These are phyloP conservation scores for Podargus strigoides DNA, from an alignment of 2,797 vertebrate species.

Conservation along the genomic window DNA sequence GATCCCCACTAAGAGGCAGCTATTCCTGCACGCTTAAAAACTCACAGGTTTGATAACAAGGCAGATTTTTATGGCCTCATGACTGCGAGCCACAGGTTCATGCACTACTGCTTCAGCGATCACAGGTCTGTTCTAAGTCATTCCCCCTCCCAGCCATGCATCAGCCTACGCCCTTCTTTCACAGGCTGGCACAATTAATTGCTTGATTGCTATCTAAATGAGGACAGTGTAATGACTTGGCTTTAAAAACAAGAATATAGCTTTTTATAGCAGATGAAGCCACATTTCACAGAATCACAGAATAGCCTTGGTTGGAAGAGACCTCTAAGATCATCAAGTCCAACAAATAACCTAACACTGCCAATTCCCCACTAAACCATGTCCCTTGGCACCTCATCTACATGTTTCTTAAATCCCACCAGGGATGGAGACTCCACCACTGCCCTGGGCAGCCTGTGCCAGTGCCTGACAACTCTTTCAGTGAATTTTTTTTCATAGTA, in stretches of 20 bases:
- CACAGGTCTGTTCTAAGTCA: background rate
- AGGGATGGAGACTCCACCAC: too few relatives aligned
- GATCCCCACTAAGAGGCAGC: background rate
- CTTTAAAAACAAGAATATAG: background rate
- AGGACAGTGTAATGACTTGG: background rate
- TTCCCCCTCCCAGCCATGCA: background rate
- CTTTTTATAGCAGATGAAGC: background rate
- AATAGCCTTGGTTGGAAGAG: too few relatives aligned
- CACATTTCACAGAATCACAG: background rate
- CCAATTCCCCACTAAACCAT: too few relatives aligned
- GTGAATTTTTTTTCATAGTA: too few relatives aligned
- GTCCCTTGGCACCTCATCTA: too few relatives aligned
- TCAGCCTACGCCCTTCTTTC: background rate
- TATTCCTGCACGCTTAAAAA: background rate
- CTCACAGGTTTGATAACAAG: fast-evolving
- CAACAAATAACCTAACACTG: too few relatives aligned
- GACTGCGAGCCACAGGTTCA: background rate
- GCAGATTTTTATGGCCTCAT: background rate
- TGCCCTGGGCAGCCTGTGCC: too few relatives aligned
- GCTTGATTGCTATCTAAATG: background rate
- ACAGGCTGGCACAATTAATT: background rate
- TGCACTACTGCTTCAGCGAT: fast-evolving
- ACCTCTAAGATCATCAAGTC: too few relatives aligned
- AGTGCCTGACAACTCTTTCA: too few relatives aligned
- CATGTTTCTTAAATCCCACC: too few relatives aligned